Base-by-base conservation (phyloP, 2,888 invertebrate genomes). In the Campopleginae sp. region DNA sequence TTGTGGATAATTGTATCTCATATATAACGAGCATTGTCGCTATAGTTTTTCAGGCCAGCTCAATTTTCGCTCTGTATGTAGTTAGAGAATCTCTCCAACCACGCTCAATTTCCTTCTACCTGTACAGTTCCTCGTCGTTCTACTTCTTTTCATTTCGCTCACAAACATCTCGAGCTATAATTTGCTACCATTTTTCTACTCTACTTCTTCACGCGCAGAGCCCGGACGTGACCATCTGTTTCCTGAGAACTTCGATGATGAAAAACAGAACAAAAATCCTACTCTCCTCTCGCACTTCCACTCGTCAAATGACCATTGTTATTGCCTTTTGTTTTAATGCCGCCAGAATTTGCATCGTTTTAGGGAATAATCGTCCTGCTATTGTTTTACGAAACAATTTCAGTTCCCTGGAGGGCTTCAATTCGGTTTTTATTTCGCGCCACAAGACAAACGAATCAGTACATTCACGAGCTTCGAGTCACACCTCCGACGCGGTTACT, bases 181-280 rank as follows among this genome's bases (percentile, higher is more conserved):
- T 78, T 74, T 68, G 44, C 68, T 68, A 54, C 75, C 68, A 75
- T 75, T 75, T 74, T 61, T 75, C 58, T 58, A 58, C 54, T 42
- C 66, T 63, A 23, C 33, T 46, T 33, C 19, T 42, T n/a, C 65
- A 65, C 76, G 12, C 17, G 23, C 58, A 27, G 38, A 33, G 33
- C 23, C 31, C 65, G 72, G 38, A 65, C 38, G 58, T 31, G 61
- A 74, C n/a, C 80, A 72, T 80, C 48, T 58, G 66, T 65, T 46
- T 48, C 33, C 66, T 66, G 46, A 46, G 51, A 58, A 19, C 65
- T 65, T 14, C 42, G 31, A 58, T 19, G 42, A 58, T n/a, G 46
- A 4, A 17, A 61, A 38, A 68, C 6, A n/a, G 8, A 58, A 33
- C 46, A 63, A 33, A 46, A 2, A 48, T 27, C 10, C 33, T 31